Base-by-base conservation (phyloP, 2,888 invertebrate genomes). In the Pachycephus smyrnensis region DNA sequence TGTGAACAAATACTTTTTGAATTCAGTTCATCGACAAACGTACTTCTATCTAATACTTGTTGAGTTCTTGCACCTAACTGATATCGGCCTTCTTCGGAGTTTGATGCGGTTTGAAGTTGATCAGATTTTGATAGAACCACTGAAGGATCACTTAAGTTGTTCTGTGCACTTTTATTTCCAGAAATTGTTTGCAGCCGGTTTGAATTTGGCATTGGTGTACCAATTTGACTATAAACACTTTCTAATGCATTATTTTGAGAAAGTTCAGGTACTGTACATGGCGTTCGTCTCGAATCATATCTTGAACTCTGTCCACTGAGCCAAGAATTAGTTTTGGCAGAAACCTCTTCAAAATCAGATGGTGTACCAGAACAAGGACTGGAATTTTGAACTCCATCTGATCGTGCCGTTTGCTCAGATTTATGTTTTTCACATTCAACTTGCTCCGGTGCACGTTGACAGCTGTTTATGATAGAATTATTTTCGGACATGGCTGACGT, bases 401-500 rank as follows among this genome's bases (percentile, higher is more conserved):
- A 9, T 33, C 1, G 15, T 4, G 23, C 12, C 32, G 12, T 12
- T 71, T 71, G 71, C 12, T 15, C 12, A 31, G 76, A 31, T 76
- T 71, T 36, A 37, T 55, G 35, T 36, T 55, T 71, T 55, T 73
- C 55, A 11, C 32, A 68, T 78, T 78, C 78, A 37, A 75, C 68
- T 36, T 73, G 40, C 36, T 78, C 78, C 23, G 78, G 35, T 23
- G 2, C 9, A 9, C 23, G 55, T 23, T 55, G 23, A 23, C 55
- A 31, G 12, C 23, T 33, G 71, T 71, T 71, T 33, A 33, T 71
- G 15, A 33, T 12, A 71, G 15, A 80, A 68, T 84, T 79, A 73
- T 86, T 83, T 77, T 86, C 87, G 4, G 86, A 84, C 75, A 78
- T 79, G 15, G 71, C 31, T 71, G 71, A 71, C 31, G 71, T 31